Percentiles rank a stretch among this genome's conserved stretches.
Evolutionary conservation across 2,797 vertebrate species (phyloP).

Genomic region (Poeciliopsis gracilis): DNA sequence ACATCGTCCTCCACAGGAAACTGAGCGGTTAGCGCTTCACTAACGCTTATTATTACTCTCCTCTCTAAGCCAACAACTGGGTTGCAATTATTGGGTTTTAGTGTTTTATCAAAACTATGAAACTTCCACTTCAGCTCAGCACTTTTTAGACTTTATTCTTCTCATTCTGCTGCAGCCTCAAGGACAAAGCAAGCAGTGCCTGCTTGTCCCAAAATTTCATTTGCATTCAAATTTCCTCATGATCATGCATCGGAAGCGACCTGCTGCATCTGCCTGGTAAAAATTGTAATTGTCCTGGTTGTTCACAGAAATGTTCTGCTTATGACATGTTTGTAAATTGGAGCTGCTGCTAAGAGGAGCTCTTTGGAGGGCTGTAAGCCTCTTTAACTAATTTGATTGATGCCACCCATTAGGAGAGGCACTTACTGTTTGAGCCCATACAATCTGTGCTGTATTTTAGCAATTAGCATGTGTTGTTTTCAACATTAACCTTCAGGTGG

Average conservation of each 20-base stretch:
- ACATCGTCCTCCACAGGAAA: no score
- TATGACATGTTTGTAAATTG: background rate
- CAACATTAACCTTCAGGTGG: background rate
- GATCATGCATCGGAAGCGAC: background rate
- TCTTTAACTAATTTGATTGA: constrained; percentile 7
- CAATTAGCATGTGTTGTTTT: background rate
- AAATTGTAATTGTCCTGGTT: background rate
- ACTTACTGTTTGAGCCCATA: background rate
- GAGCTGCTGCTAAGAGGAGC: background rate
- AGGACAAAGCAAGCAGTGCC: background rate
- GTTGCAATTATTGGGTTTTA: background rate
- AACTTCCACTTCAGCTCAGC: background rate
- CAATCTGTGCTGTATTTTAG: background rate
- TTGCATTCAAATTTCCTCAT: background rate
- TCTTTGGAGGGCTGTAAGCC: background rate
- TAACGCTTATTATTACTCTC: background rate
- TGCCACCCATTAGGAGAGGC: background rate
- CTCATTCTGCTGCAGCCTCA: background rate
- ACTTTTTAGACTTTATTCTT: background rate
- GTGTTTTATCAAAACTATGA: background rate
- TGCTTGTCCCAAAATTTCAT: background rate
- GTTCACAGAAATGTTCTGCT: background rate
- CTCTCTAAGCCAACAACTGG: background rate
- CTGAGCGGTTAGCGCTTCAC: no score
- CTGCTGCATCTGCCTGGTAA: background rate